Evolutionary conservation across 2,113 vertebrate species (phyloP), one percentile per base, ranked within the genome.

Genomic region (Lamprotornis superbus): DNA sequence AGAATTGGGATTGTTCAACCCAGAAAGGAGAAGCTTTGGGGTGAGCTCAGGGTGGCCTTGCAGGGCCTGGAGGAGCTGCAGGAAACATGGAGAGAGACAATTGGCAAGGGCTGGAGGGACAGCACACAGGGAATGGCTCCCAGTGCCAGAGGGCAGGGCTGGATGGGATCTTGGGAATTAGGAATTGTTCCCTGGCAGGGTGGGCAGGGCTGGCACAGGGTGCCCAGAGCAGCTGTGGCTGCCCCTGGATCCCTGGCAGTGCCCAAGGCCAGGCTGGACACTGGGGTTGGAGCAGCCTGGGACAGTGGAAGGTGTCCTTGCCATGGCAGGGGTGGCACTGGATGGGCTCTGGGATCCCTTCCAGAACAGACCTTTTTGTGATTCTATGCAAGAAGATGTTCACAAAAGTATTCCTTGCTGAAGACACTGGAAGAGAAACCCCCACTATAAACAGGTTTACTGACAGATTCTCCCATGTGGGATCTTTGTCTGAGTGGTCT

Each of bases 11-110:
- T 25, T 25, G 3, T 4, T 18, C 21, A 52, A 12, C 13, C 6
- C 7, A 6, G 8, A 33, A 4, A 74, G 2, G 9, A 67, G 10
- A n/a, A 82, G 15, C 9, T 24, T 4, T 19, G 9, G 10, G 2
- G 1, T 17, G 12, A 46, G 0, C 15, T 30, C 9, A 15, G 0
- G 6, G 10, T 6, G 35, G 15, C 4, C 19, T 52, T 9, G 0
- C 27, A 22, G 61, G 0, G 9, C 33, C 27, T 10, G 13, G 3
- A 47, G 60, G 11, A 3, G 33, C 8, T 12, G 23, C 27, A 20
- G 33, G 15, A 37, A 44, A 27, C 24, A 25, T 12, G n/a, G 7
- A 55, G 13, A 37, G 9, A 23, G 35, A 31, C 35, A 9, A 11
- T 21, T 8, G 18, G 0, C 22, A 23, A 44, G 35, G 18, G 18